These are phyloP conservation scores for Pogonus chalceus DNA, from an alignment of 1,140 invertebrate genomes.

Conservation along the genomic window DNA sequence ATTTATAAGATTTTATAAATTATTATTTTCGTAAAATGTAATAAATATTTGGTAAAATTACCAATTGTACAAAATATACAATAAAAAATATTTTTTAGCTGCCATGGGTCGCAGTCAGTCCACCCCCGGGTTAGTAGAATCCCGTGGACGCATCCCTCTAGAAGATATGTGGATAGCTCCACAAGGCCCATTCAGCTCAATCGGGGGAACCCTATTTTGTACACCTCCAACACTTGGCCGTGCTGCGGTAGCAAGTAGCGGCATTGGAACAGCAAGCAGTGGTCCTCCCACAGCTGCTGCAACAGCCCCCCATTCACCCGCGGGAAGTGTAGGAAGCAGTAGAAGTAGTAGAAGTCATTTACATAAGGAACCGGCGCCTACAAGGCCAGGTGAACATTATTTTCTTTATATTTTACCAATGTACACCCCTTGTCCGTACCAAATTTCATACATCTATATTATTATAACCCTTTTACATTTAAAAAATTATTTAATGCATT, in stretches of 20 bases:
- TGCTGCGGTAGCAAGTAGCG: slow-evolving; percentile 13
- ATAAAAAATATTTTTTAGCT: slow-evolving; percentile 68
- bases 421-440: not conserved
- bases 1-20: too few species aligned
- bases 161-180: slow-evolving; percentile 81
- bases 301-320: slow-evolving; percentile 11
- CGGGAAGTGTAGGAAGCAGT: slow-evolving; percentile 29
- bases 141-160: slow-evolving; percentile 73
- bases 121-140: slow-evolving; percentile 89
- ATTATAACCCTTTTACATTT: too few species aligned
- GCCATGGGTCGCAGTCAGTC: slow-evolving; percentile 89
- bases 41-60: too few species aligned
- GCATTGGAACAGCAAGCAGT: not conserved
- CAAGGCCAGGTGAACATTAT: slow-evolving; percentile 23
- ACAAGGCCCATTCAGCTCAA: slow-evolving; percentile 36
- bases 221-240: slow-evolving; percentile 28
- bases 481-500: too few species aligned
- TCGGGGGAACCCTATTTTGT: slow-evolving; percentile 37
- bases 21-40: too few species aligned
- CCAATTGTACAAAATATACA: too few species aligned
- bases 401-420: not conserved
- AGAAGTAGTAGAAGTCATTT: slow-evolving; percentile 18
- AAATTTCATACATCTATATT: too few species aligned
- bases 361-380: slow-evolving; percentile 25
- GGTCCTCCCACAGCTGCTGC: slow-evolving; percentile 10